Evolutionary conservation across 2,797 vertebrate species (phyloP), one percentile per base, ranked within the genome.

Genomic region (Cephalopachus bancanus): DNA sequence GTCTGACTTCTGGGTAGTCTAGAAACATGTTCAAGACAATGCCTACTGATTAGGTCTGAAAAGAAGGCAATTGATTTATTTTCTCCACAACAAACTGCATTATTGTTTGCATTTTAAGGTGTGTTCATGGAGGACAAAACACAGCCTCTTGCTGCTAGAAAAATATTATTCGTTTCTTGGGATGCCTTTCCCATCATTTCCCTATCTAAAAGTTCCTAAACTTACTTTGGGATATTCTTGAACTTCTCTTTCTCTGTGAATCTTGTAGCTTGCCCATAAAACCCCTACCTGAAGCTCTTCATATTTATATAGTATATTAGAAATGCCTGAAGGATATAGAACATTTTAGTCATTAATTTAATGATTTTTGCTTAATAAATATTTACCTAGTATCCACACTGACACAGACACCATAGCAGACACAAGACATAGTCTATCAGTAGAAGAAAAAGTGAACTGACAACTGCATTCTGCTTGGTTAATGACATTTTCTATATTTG

Each of bases 341-440:
- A 55, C 20, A 94, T 49, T 85, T 86, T 86, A 59, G 9, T 44
- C 12, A 57, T 71, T 86, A 7, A 55, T 62, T 94, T 85, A 96
- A 19, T 86, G 3, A 44, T 74, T 95, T 83, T 85, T 2, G 11
- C 74, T 87, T 44, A 80, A 37, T 4, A 83, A 10, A 16, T 64
- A 78, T 62, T 89, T 83, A 67, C 6, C 55, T 5, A 69, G 15
- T 74, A 0, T 55, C 37, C 33, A 67, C 2, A 8, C 6, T 95
- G 55, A 75, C 12, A 1, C 28, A 44, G 3, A 37, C 20, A 67
- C 20, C 91, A 0, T 84, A 16, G 7, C 49, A 12, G 9, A 15
- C 8, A 65, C 22, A 51, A 51, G n/a, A 9, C 7, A 83, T 1
- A 74, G 1, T 76, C 10, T 20, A 71, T 76, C 10, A 67, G 5